Evolutionary conservation across 2,797 vertebrate genomes (phyloP).

Genomic region (Naso thynnoides): DNA sequence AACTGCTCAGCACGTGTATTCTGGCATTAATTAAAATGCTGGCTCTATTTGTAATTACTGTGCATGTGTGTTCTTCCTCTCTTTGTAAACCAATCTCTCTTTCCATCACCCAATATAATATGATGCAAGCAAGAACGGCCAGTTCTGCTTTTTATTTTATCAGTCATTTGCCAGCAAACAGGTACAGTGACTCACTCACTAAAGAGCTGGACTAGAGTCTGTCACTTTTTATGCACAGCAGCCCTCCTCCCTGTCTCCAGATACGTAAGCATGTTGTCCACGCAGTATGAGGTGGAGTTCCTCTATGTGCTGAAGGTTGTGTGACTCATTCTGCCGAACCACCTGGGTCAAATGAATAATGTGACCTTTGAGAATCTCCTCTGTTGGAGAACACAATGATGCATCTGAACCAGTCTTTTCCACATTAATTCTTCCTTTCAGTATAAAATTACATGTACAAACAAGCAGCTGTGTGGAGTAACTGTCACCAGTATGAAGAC

Average conservation of each 20-base stretch:
- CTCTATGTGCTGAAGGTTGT: slow-evolving; percentile 30
- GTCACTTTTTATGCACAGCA: slow-evolving; percentile 30
- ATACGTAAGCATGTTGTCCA: slow-evolving; percentile 47
- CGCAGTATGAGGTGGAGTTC: slow-evolving; percentile 52
- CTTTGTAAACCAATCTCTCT: slow-evolving; percentile 23
- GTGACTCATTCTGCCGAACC: slow-evolving; percentile 66
- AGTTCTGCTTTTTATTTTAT: slow-evolving; percentile 65
- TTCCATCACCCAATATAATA: slow-evolving; percentile 45
- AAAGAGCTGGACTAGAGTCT: slow-evolving; percentile 28
- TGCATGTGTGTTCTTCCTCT: slow-evolving; percentile 28
- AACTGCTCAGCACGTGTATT: background rate
- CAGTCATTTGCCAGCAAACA: slow-evolving; percentile 28
- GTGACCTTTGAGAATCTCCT: slow-evolving; percentile 57
- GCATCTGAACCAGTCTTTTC: slow-evolving; percentile 30
- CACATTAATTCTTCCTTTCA: slow-evolving; percentile 9
- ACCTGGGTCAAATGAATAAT: slow-evolving; percentile 67
- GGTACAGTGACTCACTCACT: slow-evolving; percentile 63
- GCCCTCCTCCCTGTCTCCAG: slow-evolving; percentile 24
- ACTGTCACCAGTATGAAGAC: slow-evolving; percentile 18
- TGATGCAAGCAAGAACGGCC: slow-evolving; percentile 47
- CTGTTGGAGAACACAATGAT: slow-evolving; percentile 42
- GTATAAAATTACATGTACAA: slow-evolving; percentile 16
- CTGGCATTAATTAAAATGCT: background rate
- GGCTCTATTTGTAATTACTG: background rate
- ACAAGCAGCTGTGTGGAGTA: slow-evolving; percentile 17